Evolutionary conservation across 2,888 invertebrate species (phyloP).

Genomic region (Caenorhabditis wallacei): DNA sequence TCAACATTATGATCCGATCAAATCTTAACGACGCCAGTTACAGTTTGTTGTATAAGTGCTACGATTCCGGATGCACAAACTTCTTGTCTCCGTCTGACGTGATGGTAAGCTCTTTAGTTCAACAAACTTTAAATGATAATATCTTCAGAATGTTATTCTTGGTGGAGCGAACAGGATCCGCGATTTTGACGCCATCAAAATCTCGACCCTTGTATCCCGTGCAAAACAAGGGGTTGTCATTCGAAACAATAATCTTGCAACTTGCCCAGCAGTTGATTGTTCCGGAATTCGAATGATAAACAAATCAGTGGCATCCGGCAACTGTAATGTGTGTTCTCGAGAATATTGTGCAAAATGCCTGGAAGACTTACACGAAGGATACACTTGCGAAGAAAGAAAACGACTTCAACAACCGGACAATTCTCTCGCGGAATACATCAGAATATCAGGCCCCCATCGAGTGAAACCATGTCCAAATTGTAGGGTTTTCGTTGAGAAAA

Average conservation of each 20-base stretch:
- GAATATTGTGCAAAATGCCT: no score
- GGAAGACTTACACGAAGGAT: background rate
- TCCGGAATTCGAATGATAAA: background rate
- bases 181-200: background rate
- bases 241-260: background rate
- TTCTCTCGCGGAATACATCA: background rate
- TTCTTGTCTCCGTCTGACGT: background rate
- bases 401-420: background rate
- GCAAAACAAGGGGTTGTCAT: background rate
- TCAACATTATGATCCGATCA: background rate
- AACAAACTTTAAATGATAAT: no score
- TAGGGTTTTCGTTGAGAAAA: background rate
- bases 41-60: no score
- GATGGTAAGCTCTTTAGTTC: background rate
- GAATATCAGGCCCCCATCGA: no score
- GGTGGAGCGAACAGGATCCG: background rate
- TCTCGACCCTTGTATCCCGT: background rate
- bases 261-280: background rate
- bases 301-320: no score
- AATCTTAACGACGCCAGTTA: background rate
- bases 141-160: background rate
- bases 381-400: background rate
- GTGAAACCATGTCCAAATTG: conserved; percentile 1
- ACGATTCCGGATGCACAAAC: background rate
- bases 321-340: no score